Evolutionary conservation across 2,797 vertebrate species (phyloP), one percentile per base, ranked within the genome.

Genomic region (Adelosebastes latens): DNA sequence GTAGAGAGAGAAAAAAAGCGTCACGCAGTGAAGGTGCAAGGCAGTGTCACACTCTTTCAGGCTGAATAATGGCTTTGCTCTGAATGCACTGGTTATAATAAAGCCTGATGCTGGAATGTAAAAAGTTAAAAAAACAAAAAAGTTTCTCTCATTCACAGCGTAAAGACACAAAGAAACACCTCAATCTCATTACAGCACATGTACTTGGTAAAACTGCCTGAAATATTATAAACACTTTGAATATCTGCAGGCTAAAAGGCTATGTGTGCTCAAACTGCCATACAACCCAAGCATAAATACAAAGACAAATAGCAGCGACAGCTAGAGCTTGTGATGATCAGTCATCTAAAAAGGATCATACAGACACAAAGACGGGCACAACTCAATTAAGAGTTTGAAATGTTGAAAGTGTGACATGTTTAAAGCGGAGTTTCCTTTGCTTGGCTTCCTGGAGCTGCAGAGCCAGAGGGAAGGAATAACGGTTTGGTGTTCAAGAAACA

Each of bases 401-500:
- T 42, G 27, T 84, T 80, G 29, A 75, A 81, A 73, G 71, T 69
- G 81, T 80, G 84, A 73, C 18, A 34, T 36, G 65, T 84, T 87
- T 86, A 78, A 88, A 92, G 80, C 20, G 36, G 42, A 34, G 60
- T 55, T 83, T 74, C 24, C 75, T 86, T 82, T 79, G 75, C 70
- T 24, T 46, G 55, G 75, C 80, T 83, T 85, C 52, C 42, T 66
- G 77, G 75, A 77, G 87, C 53, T 83, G 34, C 29, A n/a, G 61
- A 83, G 77, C 88, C 81, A 72, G 49, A 55, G 83, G 86, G 67
- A 67, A 72, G 67, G 55, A 83, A 82, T 49, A 49, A 70, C 71
- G 80, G 59, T 87, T 79, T 88, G 61, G 64, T 87, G 79, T 84
- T 90, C 32, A 75, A 58, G 75, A 80, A 91, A 80, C 62, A 80